Percentiles rank a stretch among this genome's conserved stretches.
These are phyloP conservation scores for Schizothorax lantsangensis DNA, from an alignment of 2,797 vertebrate species.

Conservation along the genomic window DNA sequence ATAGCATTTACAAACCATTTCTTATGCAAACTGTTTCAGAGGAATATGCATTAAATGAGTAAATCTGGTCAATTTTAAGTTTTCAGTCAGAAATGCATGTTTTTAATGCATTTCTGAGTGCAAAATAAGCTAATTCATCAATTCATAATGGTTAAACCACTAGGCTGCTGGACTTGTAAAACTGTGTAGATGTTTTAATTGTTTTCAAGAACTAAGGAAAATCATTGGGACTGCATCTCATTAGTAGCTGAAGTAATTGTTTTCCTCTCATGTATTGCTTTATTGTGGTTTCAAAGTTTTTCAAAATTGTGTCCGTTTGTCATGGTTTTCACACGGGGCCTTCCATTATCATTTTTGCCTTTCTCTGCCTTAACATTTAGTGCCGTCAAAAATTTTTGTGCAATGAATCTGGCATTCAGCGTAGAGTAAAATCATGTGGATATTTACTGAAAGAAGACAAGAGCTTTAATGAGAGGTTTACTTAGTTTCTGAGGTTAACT, in stretches of 20 bases:
- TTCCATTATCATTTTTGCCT: not conserved
- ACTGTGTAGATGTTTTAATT: not conserved
- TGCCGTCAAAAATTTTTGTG: not conserved
- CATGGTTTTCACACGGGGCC: not conserved
- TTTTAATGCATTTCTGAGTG: constrained; percentile 8
- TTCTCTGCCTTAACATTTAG: not conserved
- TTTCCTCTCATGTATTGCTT: not conserved
- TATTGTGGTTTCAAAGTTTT: not conserved
- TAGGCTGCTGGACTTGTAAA: not conserved
- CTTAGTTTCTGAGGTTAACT: not conserved
- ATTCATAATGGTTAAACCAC: constrained; percentile 1
- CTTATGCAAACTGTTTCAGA: not conserved
- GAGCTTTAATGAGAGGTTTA: not conserved
- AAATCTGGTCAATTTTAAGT: not conserved
- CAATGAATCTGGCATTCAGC: not conserved
- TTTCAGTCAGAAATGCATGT: not conserved
- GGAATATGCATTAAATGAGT: not conserved
- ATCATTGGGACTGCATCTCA: not conserved
- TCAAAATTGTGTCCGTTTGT: not conserved
- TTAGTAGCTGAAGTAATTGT: not conserved
- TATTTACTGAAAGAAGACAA: not conserved
- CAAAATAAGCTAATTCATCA: not conserved
- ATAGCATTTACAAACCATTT: not conserved
- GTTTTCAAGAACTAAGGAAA: not conserved
- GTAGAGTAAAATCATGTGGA: not conserved